Evolutionary conservation across 2,888 invertebrate species (phyloP), one percentile per base, ranked within the genome.

Genomic region (Cactoblastis cactorum): DNA sequence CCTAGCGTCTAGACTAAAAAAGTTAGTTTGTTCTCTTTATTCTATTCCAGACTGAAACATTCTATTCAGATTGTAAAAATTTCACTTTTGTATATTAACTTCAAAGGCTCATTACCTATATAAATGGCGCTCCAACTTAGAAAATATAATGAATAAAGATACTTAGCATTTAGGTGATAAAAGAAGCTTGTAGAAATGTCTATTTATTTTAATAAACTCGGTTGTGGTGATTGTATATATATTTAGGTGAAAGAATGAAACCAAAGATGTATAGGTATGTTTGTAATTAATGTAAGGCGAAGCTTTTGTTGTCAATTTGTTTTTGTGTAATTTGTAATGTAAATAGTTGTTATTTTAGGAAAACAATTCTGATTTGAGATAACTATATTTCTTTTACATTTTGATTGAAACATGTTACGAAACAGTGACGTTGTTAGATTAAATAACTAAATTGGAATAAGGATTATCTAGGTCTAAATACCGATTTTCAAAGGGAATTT

Each of bases 221-320:
- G 84, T 86, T 86, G 85, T 84, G 49, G 85, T 83, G 73, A 67
- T 58, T 84, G 83, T 85, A 85, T 74, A 84, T 83, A 83, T 54
- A 57, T 47, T 59, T 74, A 76, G 67, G 52, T 71, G 56, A 69
- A 70, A 63, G 52, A 64, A 63, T 67, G 56, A 60, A 62, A 60
- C 63, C 60, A 58, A 57, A 59, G 51, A 54, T 69, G 61, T 72
- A 67, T 67, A 72, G 68, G 67, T 69, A 70, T 57, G 47, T 63
- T 69, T 58, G 63, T 63, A 62, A 59, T 55, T 63, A 69, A 54
- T 55, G 50, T 57, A 55, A 48, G n/a, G 67, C 67, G 54, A 57
- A 46, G 81, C 81, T 86, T 83, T 80, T 50, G 71, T 76, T 83
- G 75, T 81, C 66, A 69, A 69, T 74, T 63, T 61, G 53, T 59